A percentile compares a stretch with the other conserved stretches of the same genome.
phyloP scores from a whole-genome alignment of 1,140 invertebrate genomes.

The Camponotus pennsylvanicus region DNA sequence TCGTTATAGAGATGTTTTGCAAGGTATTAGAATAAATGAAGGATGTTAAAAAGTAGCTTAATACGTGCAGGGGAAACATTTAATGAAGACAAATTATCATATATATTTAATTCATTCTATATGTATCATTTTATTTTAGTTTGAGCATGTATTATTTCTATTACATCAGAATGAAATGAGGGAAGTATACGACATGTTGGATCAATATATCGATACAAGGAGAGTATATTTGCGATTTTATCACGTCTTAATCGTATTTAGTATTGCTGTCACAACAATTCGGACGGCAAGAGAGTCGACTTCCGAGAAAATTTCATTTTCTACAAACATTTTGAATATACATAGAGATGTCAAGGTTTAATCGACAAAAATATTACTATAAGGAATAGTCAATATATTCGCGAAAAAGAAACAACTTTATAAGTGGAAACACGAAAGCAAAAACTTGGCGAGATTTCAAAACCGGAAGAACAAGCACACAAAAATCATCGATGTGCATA shows the following conservation, averaged over 20 bases:
- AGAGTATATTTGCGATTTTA: neutral
- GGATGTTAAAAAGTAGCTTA: neutral
- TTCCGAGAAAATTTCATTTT: conserved; percentile 20
- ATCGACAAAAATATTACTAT: conserved; percentile 20
- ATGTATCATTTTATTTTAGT: neutral
- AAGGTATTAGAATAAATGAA: neutral
- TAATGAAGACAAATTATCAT: no score
- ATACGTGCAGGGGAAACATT: neutral
- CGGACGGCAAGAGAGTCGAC: neutral
- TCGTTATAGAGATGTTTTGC: neutral
- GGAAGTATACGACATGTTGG: neutral
- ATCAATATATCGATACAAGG: neutral
- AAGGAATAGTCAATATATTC: neutral
- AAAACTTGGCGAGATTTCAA: conserved; percentile 22
- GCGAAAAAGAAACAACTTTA: neutral
- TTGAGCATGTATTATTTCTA: neutral
- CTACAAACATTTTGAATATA: neutral
- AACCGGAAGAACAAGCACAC: conserved; percentile 28
- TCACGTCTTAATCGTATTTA: neutral
- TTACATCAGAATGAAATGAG: neutral
- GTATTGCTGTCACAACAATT: conserved; percentile 36
- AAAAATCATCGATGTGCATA: conserved; percentile 21
- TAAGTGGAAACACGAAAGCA: neutral
- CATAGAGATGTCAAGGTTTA: neutral
- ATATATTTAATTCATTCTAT: no score